These are phyloP conservation scores for Seira sanloemensis DNA, from an alignment of 2,888 invertebrate species.

Conservation along the genomic window DNA sequence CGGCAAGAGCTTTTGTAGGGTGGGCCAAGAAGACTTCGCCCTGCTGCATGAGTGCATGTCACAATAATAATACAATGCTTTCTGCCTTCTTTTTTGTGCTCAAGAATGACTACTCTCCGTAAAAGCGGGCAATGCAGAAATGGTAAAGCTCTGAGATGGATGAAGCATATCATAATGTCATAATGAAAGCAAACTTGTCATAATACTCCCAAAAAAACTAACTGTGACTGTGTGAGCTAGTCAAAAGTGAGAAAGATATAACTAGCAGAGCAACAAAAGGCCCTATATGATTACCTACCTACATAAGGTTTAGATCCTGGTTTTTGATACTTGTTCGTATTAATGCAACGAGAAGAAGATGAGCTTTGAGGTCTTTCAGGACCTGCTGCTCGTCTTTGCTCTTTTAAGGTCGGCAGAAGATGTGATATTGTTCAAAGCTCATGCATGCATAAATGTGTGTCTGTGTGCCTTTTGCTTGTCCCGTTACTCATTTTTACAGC, in stretches of 20 bases:
- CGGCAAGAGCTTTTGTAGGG: not conserved
- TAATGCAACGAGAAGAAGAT: too few relatives aligned
- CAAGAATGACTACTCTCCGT: not conserved
- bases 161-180: conserved; percentile 6
- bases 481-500: conserved; percentile 10
- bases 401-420: too few relatives aligned
- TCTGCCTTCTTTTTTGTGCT: not conserved
- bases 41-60: not conserved
- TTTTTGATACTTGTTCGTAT: too few relatives aligned
- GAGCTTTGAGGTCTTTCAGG: not conserved
- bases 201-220: not conserved
- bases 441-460: not conserved
- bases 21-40: not conserved
- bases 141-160: not conserved
- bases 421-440: not conserved
- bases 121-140: not conserved
- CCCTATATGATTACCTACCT: too few relatives aligned
- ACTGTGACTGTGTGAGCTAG: not conserved
- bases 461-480: conserved; percentile 7
- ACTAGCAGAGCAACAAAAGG: conserved; percentile 2
- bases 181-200: conserved; percentile 1
- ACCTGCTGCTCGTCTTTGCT: not conserved
- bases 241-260: not conserved
- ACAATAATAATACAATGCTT: too few relatives aligned
- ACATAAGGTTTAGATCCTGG: too few relatives aligned